phyloP scores from a whole-genome alignment of 2,797 vertebrate species.

The Erpetoichthys calabaricus region DNA sequence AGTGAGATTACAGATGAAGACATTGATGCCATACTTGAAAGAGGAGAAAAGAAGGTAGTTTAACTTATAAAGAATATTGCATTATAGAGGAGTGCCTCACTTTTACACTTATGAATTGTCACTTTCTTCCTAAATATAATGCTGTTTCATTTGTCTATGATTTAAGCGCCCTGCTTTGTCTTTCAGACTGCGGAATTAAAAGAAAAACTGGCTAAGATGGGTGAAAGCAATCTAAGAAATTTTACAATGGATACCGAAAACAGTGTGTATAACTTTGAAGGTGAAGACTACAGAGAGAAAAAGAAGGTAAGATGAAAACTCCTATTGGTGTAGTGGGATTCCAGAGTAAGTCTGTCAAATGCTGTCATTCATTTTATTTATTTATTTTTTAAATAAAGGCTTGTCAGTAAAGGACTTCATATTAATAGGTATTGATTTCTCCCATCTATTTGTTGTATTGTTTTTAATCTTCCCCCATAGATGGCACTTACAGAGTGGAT shows the following conservation, averaged over 20 bases:
- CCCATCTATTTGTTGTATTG: background rate
- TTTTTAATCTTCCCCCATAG: slow-evolving; percentile 33
- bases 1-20: slow-evolving; percentile 98
- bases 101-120: background rate
- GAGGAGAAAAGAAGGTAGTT: slow-evolving; percentile 83
- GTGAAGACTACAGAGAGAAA: slow-evolving; percentile 97
- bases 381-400: background rate
- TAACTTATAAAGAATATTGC: background rate
- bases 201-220: slow-evolving; percentile 82
- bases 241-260: slow-evolving; percentile 96
- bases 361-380: background rate
- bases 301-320: slow-evolving; percentile 67
- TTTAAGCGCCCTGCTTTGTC: slow-evolving; percentile 10
- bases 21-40: slow-evolving; percentile 85
- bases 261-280: slow-evolving; percentile 95
- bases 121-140: background rate
- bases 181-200: slow-evolving; percentile 88
- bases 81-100: background rate
- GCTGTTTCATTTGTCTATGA: background rate
- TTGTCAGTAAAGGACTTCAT: no score
- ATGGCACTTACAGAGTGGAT: slow-evolving; percentile 95
- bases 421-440: background rate
- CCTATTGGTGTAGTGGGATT: background rate
- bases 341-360: no score
- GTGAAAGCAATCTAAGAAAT: slow-evolving; percentile 87